Conservation (phyloP, 1,140 invertebrate species). For the Meloidogyne hapla region DNA sequence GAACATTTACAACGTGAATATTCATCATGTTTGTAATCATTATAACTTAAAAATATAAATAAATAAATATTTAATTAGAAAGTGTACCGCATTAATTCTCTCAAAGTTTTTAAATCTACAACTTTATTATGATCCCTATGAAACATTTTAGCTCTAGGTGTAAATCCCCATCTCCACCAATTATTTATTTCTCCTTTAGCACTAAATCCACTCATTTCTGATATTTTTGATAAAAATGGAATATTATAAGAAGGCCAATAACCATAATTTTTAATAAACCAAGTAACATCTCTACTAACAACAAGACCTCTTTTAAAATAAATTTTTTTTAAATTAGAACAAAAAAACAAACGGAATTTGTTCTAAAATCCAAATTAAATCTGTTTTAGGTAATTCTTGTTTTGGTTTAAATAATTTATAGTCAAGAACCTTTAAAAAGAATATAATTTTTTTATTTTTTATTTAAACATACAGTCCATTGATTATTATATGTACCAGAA, state of each 20-base stretch:
- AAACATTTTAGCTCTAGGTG: constrained; percentile 73
- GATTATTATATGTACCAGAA: constrained; percentile 80
- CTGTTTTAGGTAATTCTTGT: constrained; percentile 67
- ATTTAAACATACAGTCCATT: constrained; percentile 74
- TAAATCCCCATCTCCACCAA: constrained; percentile 72
- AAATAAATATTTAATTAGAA: neutral
- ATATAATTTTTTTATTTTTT: neutral
- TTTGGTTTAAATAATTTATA: constrained; percentile 71
- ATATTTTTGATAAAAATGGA: constrained; percentile 74
- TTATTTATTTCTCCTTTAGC: constrained; percentile 62
- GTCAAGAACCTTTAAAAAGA: constrained; percentile 68
- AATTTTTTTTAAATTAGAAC: neutral
- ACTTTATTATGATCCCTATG: constrained; percentile 70
- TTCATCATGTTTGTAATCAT: constrained; percentile 69
- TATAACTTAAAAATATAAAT: constrained; percentile 29
- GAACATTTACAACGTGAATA: constrained; percentile 73
- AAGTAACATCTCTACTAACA: constrained; percentile 71
- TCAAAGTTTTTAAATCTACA: constrained; percentile 69
- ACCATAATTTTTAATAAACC: constrained; percentile 70
- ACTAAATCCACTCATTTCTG: constrained; percentile 69
- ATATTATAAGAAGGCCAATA: constrained; percentile 80
- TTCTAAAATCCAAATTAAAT: constrained; percentile 76
- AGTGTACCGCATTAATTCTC: constrained; percentile 71
- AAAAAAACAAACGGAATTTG: constrained; percentile 72
- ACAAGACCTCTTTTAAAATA: constrained; percentile 10